Conservation (phyloP, 2,797 vertebrate genomes). For the Galaxias olidus region DNA sequence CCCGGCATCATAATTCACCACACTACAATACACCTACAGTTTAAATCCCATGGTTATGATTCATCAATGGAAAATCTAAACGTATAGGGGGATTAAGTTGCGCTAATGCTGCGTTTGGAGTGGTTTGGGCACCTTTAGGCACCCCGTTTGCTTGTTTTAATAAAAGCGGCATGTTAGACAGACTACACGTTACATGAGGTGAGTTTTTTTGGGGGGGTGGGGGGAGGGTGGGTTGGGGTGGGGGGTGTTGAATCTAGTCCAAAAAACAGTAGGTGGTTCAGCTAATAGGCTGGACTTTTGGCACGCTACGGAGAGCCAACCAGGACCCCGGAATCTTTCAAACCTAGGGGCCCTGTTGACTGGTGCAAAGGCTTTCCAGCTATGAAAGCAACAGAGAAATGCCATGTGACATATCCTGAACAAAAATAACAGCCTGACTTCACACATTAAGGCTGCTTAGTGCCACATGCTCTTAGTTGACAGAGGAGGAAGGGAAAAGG, state of each 20-base stretch:
- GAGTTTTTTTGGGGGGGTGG: too few relatives aligned
- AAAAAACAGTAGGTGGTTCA: slow-evolving; percentile 52
- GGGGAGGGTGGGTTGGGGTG: too few relatives aligned
- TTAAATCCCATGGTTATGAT: slow-evolving; percentile 7
- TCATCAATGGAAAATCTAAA: slow-evolving; percentile 21
- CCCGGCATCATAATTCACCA: background rate
- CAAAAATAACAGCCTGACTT: slow-evolving; percentile 48
- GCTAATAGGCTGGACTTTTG: slow-evolving; percentile 52
- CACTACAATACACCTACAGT: background rate
- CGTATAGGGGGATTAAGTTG: slow-evolving; percentile 31
- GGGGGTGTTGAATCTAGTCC: slow-evolving; percentile 26
- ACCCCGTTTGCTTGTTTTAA: slow-evolving; percentile 32
- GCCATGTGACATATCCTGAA: slow-evolving; percentile 53
- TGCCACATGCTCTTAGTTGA: slow-evolving; percentile 50
- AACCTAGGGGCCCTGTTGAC: slow-evolving; percentile 32
- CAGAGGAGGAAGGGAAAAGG: slow-evolving; percentile 19
- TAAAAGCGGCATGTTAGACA: slow-evolving; percentile 29
- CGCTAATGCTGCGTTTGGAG: slow-evolving; percentile 21
- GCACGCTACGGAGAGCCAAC: slow-evolving; percentile 37
- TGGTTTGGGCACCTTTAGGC: slow-evolving; percentile 21
- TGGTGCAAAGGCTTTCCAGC: slow-evolving; percentile 55
- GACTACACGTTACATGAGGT: slow-evolving; percentile 24
- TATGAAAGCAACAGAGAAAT: slow-evolving; percentile 59
- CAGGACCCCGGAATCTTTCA: slow-evolving; percentile 43
- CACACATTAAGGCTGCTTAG: slow-evolving; percentile 51